Evolutionary conservation across 30 jellyfish, hydroid and myxozoan genomes (phyloP).

Genomic region (Nemopilema nomurai): DNA sequence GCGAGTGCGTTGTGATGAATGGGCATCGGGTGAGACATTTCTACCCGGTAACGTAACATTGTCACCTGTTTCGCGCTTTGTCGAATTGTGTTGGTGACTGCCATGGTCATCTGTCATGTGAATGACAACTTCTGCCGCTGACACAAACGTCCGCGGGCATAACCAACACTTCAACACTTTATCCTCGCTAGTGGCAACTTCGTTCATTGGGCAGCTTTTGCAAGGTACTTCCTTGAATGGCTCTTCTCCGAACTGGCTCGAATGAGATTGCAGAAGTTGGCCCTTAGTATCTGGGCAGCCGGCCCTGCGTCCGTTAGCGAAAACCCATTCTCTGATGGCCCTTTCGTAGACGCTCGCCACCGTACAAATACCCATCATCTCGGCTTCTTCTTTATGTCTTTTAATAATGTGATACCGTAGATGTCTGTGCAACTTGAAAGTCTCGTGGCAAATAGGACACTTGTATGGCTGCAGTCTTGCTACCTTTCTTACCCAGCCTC

Average conservation of each 20-base stretch:
- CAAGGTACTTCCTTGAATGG: background rate
- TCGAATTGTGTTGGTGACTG: background rate
- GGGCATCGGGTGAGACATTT: background rate
- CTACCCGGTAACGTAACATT: background rate
- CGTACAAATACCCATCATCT: background rate
- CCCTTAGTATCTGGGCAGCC: background rate
- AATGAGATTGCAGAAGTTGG: background rate
- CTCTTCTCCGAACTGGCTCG: background rate
- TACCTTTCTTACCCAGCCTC: background rate
- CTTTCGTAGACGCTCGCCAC: background rate
- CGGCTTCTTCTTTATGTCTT: background rate
- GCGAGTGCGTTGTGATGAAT: background rate
- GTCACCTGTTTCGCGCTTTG: background rate
- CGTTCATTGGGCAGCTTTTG: too few species aligned
- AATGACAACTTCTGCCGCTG: constrained; percentile 65
- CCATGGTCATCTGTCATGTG: constrained; percentile 75
- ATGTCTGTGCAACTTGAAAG: background rate
- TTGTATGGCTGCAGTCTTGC: background rate
- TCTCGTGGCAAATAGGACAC: background rate
- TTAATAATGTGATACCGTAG: background rate
- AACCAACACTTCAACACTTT: constrained; percentile 65
- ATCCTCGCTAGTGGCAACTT: background rate
- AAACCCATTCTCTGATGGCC: background rate
- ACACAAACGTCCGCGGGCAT: constrained; percentile 34
- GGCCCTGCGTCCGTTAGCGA: background rate